phyloP scores from a whole-genome alignment of 2,113 vertebrate genomes.

The Oncorhynchus tshawytscha region DNA sequence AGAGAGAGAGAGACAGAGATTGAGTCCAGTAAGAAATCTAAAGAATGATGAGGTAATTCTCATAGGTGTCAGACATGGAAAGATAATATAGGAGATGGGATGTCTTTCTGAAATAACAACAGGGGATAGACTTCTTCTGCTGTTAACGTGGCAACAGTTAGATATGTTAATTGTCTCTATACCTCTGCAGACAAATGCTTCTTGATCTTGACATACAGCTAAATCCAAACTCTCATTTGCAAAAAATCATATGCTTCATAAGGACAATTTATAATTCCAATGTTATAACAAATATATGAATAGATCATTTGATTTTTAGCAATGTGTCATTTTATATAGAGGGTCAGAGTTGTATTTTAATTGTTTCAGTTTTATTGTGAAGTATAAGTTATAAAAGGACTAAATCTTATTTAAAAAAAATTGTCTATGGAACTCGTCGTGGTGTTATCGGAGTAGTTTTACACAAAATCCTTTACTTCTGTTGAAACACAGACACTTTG shows the following conservation, averaged over 20 bases:
- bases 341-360: not conserved
- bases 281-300: slow-evolving; percentile 31
- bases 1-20: not conserved
- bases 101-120: slow-evolving; percentile 13
- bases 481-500: not conserved
- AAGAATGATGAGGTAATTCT: not conserved
- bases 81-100: slow-evolving; percentile 5
- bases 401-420: not conserved
- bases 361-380: not conserved
- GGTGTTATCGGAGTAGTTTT: not conserved
- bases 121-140: slow-evolving; percentile 13
- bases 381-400: not conserved
- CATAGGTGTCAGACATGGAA: not conserved
- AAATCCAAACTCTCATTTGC: slow-evolving; percentile 12
- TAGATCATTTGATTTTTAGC: not conserved
- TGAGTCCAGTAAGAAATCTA: not conserved
- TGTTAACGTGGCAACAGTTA: slow-evolving; percentile 50
- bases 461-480: not conserved
- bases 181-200: not conserved
- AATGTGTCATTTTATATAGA: not conserved
- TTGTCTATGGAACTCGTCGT: not conserved
- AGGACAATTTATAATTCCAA: slow-evolving; percentile 16
- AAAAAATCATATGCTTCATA: not conserved
- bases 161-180: slow-evolving; percentile 24
- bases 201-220: not conserved